Conservation (phyloP, 2,797 vertebrate species). For the Prunella strophiata region DNA sequence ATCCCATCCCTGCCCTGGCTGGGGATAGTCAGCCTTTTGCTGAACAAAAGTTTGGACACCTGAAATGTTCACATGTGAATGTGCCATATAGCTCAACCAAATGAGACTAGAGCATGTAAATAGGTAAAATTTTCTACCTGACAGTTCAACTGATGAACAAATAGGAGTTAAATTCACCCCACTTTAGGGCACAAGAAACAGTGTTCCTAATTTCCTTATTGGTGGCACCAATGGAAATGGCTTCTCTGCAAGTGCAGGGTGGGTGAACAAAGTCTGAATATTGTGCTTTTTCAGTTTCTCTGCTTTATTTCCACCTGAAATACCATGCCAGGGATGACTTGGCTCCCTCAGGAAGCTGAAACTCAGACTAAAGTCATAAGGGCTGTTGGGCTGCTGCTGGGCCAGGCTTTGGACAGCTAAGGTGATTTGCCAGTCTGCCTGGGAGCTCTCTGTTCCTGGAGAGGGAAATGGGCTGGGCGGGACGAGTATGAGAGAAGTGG, state of each 20-base stretch:
- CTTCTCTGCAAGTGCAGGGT: neutral
- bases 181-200: neutral
- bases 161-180: neutral
- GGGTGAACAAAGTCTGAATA: neutral
- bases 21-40: neutral
- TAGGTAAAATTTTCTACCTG: neutral
- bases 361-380: neutral
- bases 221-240: neutral
- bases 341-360: neutral
- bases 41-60: neutral
- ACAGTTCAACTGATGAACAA: neutral
- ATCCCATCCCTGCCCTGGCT: neutral
- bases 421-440: neutral
- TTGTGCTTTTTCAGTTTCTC: neutral
- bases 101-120: neutral
- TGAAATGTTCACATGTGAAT: neutral
- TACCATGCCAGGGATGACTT: neutral
- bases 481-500: neutral
- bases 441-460: neutral
- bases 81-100: neutral
- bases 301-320: neutral
- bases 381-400: neutral
- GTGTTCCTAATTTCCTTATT: neutral
- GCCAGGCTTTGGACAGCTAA: neutral
- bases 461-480: neutral